Evolutionary conservation across 53 echinoderm and acorn worm genomes (phyloP), one percentile per base, ranked within the genome.

Genomic region (Astropecten irregularis): DNA sequence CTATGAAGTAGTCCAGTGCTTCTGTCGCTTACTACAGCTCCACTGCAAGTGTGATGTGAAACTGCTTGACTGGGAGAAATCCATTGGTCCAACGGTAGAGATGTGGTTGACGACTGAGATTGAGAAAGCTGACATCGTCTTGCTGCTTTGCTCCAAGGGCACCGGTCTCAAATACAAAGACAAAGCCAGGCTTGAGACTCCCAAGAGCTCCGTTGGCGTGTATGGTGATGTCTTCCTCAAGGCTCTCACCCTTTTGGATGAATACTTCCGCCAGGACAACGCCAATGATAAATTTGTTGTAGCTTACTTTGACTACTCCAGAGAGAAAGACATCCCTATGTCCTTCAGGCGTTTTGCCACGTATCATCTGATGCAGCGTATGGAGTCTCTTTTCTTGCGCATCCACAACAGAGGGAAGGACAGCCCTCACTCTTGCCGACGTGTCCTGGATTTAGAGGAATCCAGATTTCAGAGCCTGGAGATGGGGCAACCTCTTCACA

Each of bases 21-120:
- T 89, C 62, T 83, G 71, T 16, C 46, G 72, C 11, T 84, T 89
- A 42, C 76, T 89, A 10, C 15, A 73, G 49, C 58, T 1, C 23
- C 83, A 73, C 66, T 83, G 83, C 52, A 49, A 55, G 30, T 83
- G 83, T 31, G 66, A 89, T 0, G 89, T 89, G 6, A 49, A 32
- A 26, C 42, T 89, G 31, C 26, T 72, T 39, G 60, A 72, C 4
- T 89, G 89, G 89, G n/a, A 83, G 40, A 83, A 44, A 2, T 40
- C 83, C 0, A 51, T 84, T 21, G 66, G 63, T 19, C 73, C 72
- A 7, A 50, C 83, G 6, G 28, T 53, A 3, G 73, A 31, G 31
- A 73, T 83, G 40, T 89, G 89, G 89, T 42, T 89, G n/a, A 61
- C 40, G 4, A 36, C 61, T 21, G 49, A 83, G 66, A 71, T 89